These are phyloP conservation scores for Falcunculus frontatus DNA, from an alignment of 2,113 vertebrate species.

Conservation along the genomic window DNA sequence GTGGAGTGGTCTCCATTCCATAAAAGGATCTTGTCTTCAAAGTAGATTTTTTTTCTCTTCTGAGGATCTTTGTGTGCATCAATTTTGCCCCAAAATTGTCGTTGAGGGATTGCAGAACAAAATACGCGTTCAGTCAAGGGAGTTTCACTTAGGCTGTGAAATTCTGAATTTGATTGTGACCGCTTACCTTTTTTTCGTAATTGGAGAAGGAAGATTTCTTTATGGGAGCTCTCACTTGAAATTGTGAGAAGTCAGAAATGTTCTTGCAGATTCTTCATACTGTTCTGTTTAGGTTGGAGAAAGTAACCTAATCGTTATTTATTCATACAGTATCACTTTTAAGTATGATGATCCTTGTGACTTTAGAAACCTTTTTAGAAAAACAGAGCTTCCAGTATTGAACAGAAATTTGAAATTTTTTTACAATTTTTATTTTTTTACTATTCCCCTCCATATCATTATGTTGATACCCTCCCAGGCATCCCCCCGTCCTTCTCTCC, in stretches of 20 bases:
- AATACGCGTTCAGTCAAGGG: background rate
- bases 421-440: background rate
- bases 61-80: background rate
- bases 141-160: constrained; percentile 14
- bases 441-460: background rate
- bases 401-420: constrained; percentile 12
- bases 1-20: background rate
- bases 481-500: background rate
- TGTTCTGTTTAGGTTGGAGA: constrained; percentile 14
- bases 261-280: constrained; percentile 36
- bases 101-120: constrained; percentile 13
- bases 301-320: constrained; percentile 22
- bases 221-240: constrained; percentile 2
- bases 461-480: background rate
- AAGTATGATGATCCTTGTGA: constrained; percentile 22
- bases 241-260: background rate
- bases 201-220: constrained; percentile 27
- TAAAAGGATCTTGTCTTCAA: constrained; percentile 20
- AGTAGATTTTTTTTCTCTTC: constrained; percentile 36
- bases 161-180: constrained; percentile 15
- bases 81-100: constrained; percentile 24
- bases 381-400: constrained; percentile 16
- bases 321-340: constrained; percentile 21
- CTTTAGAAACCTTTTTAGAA: constrained; percentile 46
- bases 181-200: background rate